phyloP scores from a whole-genome alignment of 64 coral and sea anemone genomes.

The Stylophora pistillata region DNA sequence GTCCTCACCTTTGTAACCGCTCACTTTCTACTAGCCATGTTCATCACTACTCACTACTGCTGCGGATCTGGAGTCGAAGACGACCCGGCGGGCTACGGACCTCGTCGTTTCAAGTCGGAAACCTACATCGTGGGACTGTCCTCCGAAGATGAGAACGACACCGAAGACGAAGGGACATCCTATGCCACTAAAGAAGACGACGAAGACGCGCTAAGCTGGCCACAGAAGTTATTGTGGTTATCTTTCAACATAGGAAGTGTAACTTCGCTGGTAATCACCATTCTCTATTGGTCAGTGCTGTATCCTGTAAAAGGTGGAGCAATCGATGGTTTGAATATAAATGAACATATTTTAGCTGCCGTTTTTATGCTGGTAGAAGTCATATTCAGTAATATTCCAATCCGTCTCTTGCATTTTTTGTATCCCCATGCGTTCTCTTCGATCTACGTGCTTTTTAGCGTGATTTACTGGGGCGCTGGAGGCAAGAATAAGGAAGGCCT shows the following conservation, averaged over 20 bases:
- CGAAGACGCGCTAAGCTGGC: slow-evolving; percentile 21
- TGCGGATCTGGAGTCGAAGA: neutral
- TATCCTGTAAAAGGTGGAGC: slow-evolving; percentile 17
- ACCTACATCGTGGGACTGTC: slow-evolving; percentile 68
- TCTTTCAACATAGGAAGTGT: slow-evolving; percentile 71
- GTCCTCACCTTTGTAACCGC: slow-evolving; percentile 46
- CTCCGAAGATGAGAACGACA: slow-evolving; percentile 6
- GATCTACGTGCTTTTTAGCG: slow-evolving; percentile 66
- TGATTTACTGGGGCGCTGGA: slow-evolving; percentile 71
- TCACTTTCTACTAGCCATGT: slow-evolving; percentile 58
- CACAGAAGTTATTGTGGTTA: slow-evolving; percentile 63
- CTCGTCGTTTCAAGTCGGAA: slow-evolving; percentile 41
- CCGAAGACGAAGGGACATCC: neutral
- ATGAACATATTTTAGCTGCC: slow-evolving; percentile 44
- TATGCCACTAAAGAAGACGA: slow-evolving; percentile 5
- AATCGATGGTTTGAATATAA: slow-evolving; percentile 39
- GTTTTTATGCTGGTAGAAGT: slow-evolving; percentile 68
- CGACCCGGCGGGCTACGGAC: slow-evolving; percentile 19
- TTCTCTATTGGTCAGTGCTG: slow-evolving; percentile 55
- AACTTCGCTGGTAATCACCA: slow-evolving; percentile 35
- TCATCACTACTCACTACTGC: slow-evolving; percentile 58
- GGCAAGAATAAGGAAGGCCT: slow-evolving; percentile 37
- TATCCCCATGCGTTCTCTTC: slow-evolving; percentile 59
- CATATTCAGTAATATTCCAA: slow-evolving; percentile 67
- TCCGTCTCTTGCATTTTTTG: slow-evolving; percentile 57